Percentiles rank a stretch among this genome's conserved stretches.
Conservation (phyloP, 2,113 vertebrate genomes). For the Rhodinocichla rosea region DNA sequence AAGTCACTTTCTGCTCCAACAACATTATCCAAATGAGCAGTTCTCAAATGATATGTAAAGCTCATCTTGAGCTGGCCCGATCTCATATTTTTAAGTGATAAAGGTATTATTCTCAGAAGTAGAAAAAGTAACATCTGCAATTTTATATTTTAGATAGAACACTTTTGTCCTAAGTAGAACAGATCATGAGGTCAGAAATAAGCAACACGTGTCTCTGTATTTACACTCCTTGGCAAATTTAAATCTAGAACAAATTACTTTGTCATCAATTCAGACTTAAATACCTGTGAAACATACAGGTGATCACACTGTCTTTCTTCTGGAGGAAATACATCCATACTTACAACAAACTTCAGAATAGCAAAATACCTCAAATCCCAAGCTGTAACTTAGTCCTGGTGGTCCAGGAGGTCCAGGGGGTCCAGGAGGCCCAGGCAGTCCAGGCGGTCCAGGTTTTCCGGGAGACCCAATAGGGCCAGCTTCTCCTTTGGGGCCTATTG, state of each 20-base stretch:
- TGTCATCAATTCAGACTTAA: not conserved
- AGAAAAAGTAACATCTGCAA: not conserved
- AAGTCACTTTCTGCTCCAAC: not conserved
- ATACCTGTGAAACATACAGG: not conserved
- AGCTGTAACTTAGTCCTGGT: constrained; percentile 62
- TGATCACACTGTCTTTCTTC: not conserved
- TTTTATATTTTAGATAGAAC: not conserved
- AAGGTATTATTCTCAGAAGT: not conserved
- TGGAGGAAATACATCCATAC: not conserved
- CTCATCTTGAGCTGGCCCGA: not conserved
- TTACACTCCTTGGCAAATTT: not conserved
- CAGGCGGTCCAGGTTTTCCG: constrained; percentile 77
- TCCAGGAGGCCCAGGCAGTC: constrained; percentile 82
- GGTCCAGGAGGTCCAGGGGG: constrained; percentile 71
- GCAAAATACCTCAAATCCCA: constrained; percentile 81
- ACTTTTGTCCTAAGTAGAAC: not conserved
- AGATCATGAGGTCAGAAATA: not conserved
- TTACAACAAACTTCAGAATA: not conserved
- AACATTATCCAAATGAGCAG: not conserved
- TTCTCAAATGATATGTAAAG: not conserved
- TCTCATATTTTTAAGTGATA: not conserved
- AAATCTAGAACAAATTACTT: not conserved
- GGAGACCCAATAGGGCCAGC: constrained; percentile 77
- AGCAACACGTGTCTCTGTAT: not conserved
- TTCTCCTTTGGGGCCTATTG: constrained; percentile 79